Evolutionary conservation across 2,797 vertebrate species (phyloP).

Genomic region (Oreortyx pictus): DNA sequence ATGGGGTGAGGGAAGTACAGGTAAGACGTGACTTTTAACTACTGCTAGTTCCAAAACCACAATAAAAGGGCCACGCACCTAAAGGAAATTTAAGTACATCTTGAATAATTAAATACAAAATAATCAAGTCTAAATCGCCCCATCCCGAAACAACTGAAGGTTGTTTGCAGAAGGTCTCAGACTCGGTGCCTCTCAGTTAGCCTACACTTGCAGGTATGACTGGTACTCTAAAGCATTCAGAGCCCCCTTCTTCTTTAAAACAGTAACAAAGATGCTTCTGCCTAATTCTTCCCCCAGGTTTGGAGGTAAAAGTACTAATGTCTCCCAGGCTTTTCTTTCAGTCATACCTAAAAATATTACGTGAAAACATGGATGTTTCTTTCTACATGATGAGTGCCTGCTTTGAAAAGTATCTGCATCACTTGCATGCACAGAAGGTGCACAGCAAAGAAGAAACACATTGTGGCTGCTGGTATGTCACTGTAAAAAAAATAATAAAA

Average conservation of each 20-base stretch:
- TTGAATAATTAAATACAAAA: neutral
- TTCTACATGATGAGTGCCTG: neutral
- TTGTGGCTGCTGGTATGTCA: neutral
- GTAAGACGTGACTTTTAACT: neutral
- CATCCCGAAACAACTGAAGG: neutral
- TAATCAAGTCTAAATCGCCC: neutral
- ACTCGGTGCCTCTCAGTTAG: neutral
- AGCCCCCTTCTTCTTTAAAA: neutral
- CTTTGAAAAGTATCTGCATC: neutral
- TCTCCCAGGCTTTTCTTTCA: neutral
- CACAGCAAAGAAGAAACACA: neutral
- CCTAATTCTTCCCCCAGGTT: neutral
- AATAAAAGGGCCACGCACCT: neutral
- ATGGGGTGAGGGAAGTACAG: no score
- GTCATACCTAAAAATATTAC: neutral
- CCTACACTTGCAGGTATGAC: no score
- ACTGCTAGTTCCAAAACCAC: neutral
- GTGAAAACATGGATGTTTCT: fast-evolving
- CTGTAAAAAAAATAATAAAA: neutral
- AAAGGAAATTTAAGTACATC: neutral
- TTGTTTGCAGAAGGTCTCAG: neutral
- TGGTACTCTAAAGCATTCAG: neutral
- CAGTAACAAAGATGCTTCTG: neutral
- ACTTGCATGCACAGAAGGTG: neutral
- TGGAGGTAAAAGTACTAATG: neutral